phyloP scores from a whole-genome alignment of 1,140 invertebrate species.

The Brachionus plicatilis region DNA sequence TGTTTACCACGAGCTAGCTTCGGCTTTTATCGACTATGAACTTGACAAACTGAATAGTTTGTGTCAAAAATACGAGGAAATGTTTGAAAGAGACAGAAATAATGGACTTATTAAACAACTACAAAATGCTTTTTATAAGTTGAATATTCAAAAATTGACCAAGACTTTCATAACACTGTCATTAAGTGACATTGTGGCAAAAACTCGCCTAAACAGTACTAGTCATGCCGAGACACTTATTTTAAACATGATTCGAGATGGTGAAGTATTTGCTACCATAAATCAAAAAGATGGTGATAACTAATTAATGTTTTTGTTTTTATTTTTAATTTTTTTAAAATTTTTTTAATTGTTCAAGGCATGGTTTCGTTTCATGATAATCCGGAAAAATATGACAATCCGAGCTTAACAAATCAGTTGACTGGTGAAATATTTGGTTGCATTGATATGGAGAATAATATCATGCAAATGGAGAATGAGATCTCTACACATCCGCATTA shows the following conservation, averaged over 20 bases:
- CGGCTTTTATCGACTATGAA: neutral
- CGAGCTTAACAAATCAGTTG: slow-evolving; percentile 73
- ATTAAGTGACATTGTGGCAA: slow-evolving; percentile 80
- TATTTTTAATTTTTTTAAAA: too few species aligned
- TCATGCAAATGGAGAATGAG: slow-evolving; percentile 85
- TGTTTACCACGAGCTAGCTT: slow-evolving; percentile 17
- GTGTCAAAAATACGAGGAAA: neutral
- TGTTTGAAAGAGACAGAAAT: slow-evolving; percentile 62
- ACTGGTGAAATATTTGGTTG: slow-evolving; percentile 81
- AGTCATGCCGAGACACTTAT: slow-evolving; percentile 87
- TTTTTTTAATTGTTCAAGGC: slow-evolving; percentile 48
- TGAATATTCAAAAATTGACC: slow-evolving; percentile 91
- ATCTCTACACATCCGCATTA: slow-evolving; percentile 82
- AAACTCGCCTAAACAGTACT: slow-evolving; percentile 75
- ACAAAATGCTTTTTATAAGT: slow-evolving; percentile 79
- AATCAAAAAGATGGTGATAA: slow-evolving; percentile 79
- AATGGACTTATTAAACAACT: slow-evolving; percentile 67
- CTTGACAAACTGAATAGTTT: slow-evolving; percentile 5
- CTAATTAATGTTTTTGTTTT: neutral
- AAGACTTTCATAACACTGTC: slow-evolving; percentile 94
- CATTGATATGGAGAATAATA: slow-evolving; percentile 75
- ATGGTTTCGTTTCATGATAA: slow-evolving; percentile 95
- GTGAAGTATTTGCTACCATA: slow-evolving; percentile 91
- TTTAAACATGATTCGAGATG: slow-evolving; percentile 93
- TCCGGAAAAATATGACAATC: slow-evolving; percentile 86